Base-by-base conservation (phyloP, 2,797 vertebrate species). In the Phylloscopus collybita region DNA sequence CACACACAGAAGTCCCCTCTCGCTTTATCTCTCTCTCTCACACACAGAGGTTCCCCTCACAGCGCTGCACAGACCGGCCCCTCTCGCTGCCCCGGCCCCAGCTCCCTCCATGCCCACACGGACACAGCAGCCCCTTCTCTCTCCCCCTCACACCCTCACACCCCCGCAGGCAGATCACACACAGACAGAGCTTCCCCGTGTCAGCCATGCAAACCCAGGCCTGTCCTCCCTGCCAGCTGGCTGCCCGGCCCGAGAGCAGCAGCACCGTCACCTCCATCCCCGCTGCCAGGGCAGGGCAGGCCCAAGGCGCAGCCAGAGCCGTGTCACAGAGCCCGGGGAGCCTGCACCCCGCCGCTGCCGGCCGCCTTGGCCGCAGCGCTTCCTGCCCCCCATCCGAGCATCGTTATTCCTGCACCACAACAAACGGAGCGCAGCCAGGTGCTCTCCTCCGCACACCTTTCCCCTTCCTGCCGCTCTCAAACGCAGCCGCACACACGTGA, bases 401-500 rank as follows among this genome's bases (percentile, higher is more conserved):
- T 5, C 10, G 38, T 10, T 13, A 1, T 10, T 9, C 47, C 85
- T 8, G 47, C 78, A 3, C 90, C 86, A 70, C 92, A 69, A 45
- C 82, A 83, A 60, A 73, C 26, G 5, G 3, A 42, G 57, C 4
- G 72, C 11, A 71, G 85, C 86, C 80, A 0, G 45, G 0, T 0
- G 21, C 69, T 29, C 59, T 60, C 15, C 75, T 42, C 29, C 76
- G 0, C 72, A 1, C 83, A 18, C 40, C 66, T 62, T 34, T 69
- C 73, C 65, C 78, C 83, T 79, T 88, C 84, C 86, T 87, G 84
- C 59, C 32, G 0, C 88, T 25, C 88, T 7, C 75, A 6, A 8
- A 5, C 11, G 20, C 59, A 1, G 21, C 2, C 17, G 10, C 40
- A 2, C 2, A 0, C 10, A 0, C 1, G 36, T 7, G 17, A 40